phyloP scores from a whole-genome alignment of 2,888 invertebrate species.

The Papilio gigon region DNA sequence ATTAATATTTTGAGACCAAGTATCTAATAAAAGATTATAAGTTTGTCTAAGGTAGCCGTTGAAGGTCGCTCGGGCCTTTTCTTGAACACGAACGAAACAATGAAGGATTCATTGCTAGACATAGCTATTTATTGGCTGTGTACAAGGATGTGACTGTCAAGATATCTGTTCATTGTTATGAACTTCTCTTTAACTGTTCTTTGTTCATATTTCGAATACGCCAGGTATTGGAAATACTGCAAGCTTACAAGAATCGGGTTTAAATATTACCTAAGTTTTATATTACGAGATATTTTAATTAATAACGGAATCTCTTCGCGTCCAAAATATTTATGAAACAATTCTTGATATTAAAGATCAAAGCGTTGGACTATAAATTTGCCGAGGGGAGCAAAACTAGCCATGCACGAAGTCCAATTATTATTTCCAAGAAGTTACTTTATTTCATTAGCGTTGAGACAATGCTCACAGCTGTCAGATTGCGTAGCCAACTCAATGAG shows the following conservation, averaged over 20 bases:
- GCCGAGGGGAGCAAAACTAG: neutral
- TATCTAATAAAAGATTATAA: too few relatives aligned
- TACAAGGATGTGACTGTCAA: neutral
- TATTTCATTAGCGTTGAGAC: neutral
- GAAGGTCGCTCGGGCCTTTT: too few relatives aligned
- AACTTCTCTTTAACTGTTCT: neutral
- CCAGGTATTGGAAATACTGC: neutral
- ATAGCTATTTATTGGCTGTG: too few relatives aligned
- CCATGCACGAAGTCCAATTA: constrained; percentile 2
- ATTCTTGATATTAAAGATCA: constrained; percentile 15
- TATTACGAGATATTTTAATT: constrained; percentile 2
- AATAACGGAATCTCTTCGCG: neutral
- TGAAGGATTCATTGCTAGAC: too few relatives aligned
- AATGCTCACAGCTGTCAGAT: neutral
- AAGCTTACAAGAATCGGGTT: neutral
- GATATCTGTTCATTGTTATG: neutral
- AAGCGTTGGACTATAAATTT: constrained; percentile 12
- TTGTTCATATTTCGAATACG: neutral
- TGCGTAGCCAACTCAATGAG: neutral
- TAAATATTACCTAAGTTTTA: neutral
- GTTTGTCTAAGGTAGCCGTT: too few relatives aligned
- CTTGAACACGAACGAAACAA: too few relatives aligned
- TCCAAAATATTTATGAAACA: constrained; percentile 15
- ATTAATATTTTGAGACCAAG: neutral
- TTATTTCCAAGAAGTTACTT: constrained; percentile 16